A percentile compares a stretch with the other conserved stretches of the same genome.
These are phyloP conservation scores for Drosophila pruinosa DNA, from an alignment of 1,140 invertebrate species.

Conservation along the genomic window DNA sequence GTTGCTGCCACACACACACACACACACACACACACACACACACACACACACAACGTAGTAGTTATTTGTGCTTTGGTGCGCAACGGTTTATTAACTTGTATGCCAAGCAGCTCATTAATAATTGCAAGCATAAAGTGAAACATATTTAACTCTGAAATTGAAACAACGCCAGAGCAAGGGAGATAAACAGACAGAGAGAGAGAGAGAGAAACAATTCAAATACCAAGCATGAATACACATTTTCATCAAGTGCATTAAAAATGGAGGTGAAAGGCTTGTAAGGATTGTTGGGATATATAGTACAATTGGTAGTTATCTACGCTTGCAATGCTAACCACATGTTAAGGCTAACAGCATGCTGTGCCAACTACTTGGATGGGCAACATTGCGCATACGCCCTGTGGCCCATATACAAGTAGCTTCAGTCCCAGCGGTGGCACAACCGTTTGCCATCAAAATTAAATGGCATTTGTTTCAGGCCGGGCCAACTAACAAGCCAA, in stretches of 20 bases:
- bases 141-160: conserved; percentile 16
- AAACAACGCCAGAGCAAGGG: background rate
- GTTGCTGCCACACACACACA: background rate
- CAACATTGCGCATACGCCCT: conserved; percentile 52
- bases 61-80: conserved; percentile 11
- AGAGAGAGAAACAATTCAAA: background rate
- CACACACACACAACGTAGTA: background rate
- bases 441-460: conserved; percentile 64
- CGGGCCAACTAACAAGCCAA: conserved; percentile 30
- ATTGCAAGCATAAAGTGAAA: conserved; percentile 53
- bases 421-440: conserved; percentile 43
- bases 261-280: conserved; percentile 4
- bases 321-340: background rate
- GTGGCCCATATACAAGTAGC: conserved; percentile 15
- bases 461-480: conserved; percentile 62
- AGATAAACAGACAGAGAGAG: background rate
- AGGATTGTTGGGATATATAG: no score
- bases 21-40: background rate
- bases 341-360: conserved; percentile 6
- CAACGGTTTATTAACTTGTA: conserved; percentile 63
- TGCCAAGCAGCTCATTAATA: conserved; percentile 63
- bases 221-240: background rate
- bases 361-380: background rate
- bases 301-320: conserved; percentile 6
- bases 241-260: conserved; percentile 15